Evolutionary conservation across 2,113 vertebrate species (phyloP).

Genomic region (Mobula hypostoma): DNA sequence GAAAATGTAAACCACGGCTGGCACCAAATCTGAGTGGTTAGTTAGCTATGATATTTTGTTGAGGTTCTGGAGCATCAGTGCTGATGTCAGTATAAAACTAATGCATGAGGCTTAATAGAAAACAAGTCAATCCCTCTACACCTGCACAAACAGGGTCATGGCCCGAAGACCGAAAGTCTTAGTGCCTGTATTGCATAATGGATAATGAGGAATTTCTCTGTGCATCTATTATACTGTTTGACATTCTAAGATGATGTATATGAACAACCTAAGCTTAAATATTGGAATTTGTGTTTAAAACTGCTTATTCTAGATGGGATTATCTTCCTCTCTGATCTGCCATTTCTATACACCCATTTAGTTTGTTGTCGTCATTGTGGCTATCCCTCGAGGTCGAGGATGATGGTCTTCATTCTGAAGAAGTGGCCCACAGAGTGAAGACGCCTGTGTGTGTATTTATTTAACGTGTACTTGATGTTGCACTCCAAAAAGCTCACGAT

Average conservation of each 20-base stretch:
- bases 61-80: background rate
- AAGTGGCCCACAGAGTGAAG: too few species aligned
- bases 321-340: too few species aligned
- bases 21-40: too few species aligned
- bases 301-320: background rate
- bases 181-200: background rate
- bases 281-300: background rate
- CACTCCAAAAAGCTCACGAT: too few species aligned
- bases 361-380: too few species aligned
- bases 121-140: background rate
- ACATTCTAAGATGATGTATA: background rate
- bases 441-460: too few species aligned
- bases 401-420: too few species aligned
- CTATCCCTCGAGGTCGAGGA: too few species aligned
- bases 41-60: too few species aligned
- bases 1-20: background rate
- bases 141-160: background rate
- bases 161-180: background rate
- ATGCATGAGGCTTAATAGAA: background rate
- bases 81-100: background rate
- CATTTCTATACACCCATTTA: too few species aligned
- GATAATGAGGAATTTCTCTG: background rate
- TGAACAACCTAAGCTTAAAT: background rate
- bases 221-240: background rate
- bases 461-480: too few species aligned